phyloP scores from a whole-genome alignment of 2,113 vertebrate species.

The Isichthys henryi region DNA sequence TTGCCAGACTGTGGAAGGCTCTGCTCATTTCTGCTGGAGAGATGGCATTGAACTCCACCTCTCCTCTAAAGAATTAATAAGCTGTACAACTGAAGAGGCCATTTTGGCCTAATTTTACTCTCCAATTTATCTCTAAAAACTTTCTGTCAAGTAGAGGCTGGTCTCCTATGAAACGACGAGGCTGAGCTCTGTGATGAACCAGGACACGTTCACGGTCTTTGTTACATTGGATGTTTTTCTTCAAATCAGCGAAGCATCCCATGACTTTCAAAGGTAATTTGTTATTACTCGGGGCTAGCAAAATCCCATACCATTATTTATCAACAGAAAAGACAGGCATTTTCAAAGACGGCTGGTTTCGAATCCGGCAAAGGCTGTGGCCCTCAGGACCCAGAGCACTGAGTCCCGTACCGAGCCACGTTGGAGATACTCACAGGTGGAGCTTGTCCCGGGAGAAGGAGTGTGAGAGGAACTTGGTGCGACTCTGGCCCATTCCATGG shows the following conservation, averaged over 20 bases:
- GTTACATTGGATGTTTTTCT: not conserved
- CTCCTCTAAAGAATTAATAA: not conserved
- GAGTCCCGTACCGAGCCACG: not conserved
- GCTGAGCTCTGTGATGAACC: not conserved
- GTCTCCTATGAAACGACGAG: not conserved
- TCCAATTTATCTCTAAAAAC: not conserved
- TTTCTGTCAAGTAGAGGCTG: not conserved
- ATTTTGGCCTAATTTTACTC: conserved; percentile 1
- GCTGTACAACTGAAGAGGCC: not conserved
- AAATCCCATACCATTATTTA: not conserved
- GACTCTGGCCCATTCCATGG: conserved; percentile 56
- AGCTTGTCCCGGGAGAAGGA: conserved; percentile 93
- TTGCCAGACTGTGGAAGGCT: not conserved
- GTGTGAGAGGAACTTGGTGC: conserved; percentile 80
- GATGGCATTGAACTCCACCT: not conserved
- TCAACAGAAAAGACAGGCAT: not conserved
- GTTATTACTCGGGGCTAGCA: not conserved
- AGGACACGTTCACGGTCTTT: not conserved
- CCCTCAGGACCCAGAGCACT: not conserved
- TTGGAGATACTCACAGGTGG: conserved; percentile 80
- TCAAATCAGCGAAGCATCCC: not conserved
- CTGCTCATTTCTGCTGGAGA: not conserved
- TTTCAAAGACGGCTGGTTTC: not conserved
- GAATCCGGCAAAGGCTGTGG: not conserved
- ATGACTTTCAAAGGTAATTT: not conserved